Conservation (phyloP, 2,797 vertebrate species). For the Melanotaenia boesemani region DNA sequence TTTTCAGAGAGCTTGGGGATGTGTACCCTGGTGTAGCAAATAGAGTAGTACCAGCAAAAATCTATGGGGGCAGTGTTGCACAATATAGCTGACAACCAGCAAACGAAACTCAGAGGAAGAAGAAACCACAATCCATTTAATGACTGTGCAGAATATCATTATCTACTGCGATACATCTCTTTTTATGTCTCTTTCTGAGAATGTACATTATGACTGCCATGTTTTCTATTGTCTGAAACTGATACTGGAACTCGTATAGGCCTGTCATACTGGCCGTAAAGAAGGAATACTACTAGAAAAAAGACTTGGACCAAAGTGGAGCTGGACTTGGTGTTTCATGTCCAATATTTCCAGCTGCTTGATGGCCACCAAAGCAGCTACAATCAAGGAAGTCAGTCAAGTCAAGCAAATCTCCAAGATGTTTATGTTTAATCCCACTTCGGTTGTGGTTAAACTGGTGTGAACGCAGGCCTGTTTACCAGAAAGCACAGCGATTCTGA, state of each 20-base stretch:
- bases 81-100: too few relatives aligned
- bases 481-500: neutral
- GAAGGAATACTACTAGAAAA: neutral
- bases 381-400: neutral
- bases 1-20: too few relatives aligned
- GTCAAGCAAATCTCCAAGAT: neutral
- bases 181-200: neutral
- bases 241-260: neutral
- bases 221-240: neutral
- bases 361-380: too few relatives aligned
- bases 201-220: neutral
- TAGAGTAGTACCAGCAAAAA: too few relatives aligned
- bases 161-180: neutral
- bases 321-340: too few relatives aligned
- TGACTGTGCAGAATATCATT: too few relatives aligned
- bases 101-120: neutral
- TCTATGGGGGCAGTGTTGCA: too few relatives aligned
- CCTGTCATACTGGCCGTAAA: neutral
- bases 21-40: too few relatives aligned
- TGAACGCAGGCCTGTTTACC: neutral
- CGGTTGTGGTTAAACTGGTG: neutral
- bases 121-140: neutral
- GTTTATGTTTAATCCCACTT: neutral
- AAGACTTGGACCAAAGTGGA: too few relatives aligned
- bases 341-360: too few relatives aligned